phyloP scores from a whole-genome alignment of 2,113 vertebrate genomes.

The Callipepla squamata region DNA sequence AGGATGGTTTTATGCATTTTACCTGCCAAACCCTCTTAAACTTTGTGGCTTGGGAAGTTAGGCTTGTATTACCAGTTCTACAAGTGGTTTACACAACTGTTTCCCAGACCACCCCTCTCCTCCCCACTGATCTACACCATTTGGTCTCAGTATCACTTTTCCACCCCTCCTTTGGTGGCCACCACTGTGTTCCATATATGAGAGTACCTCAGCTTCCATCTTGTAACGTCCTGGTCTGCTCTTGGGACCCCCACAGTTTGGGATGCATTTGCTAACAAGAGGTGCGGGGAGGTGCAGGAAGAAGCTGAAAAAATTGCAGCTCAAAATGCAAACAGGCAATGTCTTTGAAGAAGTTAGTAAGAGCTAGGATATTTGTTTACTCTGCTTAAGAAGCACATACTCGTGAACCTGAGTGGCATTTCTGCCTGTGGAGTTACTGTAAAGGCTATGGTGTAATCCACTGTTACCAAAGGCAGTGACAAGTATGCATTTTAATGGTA shows the following conservation, averaged over 20 bases:
- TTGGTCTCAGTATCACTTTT: neutral
- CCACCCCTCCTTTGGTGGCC: neutral
- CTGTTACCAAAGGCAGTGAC: neutral
- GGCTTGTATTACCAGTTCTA: neutral
- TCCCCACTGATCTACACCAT: neutral
- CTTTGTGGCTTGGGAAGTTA: neutral
- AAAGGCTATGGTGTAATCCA: neutral
- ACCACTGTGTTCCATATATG: fast-evolving
- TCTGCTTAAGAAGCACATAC: neutral
- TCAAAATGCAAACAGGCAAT: neutral
- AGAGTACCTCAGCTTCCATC: neutral
- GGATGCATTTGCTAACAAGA: neutral
- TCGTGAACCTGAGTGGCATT: neutral
- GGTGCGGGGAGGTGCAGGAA: neutral
- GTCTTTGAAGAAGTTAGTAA: neutral
- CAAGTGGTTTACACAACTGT: neutral
- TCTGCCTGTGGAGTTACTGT: neutral
- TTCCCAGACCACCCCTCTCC: neutral
- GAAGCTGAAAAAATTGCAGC: neutral
- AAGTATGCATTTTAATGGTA: constrained; percentile 1
- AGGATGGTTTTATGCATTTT: neutral
- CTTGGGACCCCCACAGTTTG: neutral
- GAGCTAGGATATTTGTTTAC: neutral
- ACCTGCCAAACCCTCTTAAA: neutral
- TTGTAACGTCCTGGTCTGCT: neutral